Conservation (phyloP, 2,888 invertebrate species). For the Stenodera caucasica region DNA sequence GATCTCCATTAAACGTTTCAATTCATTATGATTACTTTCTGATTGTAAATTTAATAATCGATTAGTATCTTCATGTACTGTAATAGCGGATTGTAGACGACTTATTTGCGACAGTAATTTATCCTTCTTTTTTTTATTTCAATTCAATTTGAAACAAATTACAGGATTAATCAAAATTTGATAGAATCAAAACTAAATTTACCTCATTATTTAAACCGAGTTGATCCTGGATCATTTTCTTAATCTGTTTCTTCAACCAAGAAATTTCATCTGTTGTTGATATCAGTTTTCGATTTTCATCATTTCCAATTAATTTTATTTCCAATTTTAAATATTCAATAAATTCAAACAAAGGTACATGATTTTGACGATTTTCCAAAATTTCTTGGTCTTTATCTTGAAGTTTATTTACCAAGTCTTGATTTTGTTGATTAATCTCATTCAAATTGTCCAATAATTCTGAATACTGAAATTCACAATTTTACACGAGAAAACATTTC, state of each 20-base stretch:
- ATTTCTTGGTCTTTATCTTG: not conserved
- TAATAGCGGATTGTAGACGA: slow-evolving; percentile 37
- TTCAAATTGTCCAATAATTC: slow-evolving; percentile 32
- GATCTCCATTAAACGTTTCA: slow-evolving; percentile 33
- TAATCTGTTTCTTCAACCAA: slow-evolving; percentile 45
- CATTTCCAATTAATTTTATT: slow-evolving; percentile 34
- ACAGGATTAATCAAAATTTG: slow-evolving; percentile 8
- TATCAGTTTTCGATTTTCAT: slow-evolving; percentile 30
- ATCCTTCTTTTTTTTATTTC: slow-evolving; percentile 50
- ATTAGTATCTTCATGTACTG: slow-evolving; percentile 38
- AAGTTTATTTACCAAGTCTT: not conserved
- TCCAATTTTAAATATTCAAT: slow-evolving; percentile 20
- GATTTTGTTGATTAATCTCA: slow-evolving; percentile 23
- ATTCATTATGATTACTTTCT: slow-evolving; percentile 42
- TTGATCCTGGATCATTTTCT: slow-evolving; percentile 42
- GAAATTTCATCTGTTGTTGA: slow-evolving; percentile 44
- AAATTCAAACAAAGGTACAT: slow-evolving; percentile 22
- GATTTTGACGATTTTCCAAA: slow-evolving; percentile 10
- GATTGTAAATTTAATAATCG: slow-evolving; percentile 43
- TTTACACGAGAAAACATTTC: not conserved
- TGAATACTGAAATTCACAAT: not conserved
- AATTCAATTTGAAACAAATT: too few species aligned
- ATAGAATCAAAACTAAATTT: slow-evolving; percentile 14
- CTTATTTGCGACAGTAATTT: slow-evolving; percentile 42
- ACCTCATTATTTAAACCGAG: slow-evolving; percentile 43